These are phyloP conservation scores for Galaxea fascicularis DNA, from an alignment of 92 coral and sea anemone genomes.

Conservation along the genomic window DNA sequence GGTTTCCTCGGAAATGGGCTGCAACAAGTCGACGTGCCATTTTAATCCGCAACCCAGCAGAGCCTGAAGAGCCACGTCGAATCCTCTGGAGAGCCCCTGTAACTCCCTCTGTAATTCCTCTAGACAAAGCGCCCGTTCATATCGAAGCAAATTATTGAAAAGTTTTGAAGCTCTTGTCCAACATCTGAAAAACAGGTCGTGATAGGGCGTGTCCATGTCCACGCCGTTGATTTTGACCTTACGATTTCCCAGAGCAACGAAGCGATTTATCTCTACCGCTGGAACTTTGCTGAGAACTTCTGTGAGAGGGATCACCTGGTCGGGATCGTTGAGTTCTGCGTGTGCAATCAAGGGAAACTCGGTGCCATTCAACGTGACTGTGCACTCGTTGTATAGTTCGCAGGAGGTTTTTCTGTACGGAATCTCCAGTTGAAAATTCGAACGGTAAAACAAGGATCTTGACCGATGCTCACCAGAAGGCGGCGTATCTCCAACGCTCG, in stretches of 20 bases:
- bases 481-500: background rate
- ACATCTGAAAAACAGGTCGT: conserved; percentile 4
- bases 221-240: background rate
- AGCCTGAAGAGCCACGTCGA: background rate
- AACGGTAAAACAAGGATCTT: background rate
- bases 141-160: background rate
- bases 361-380: background rate
- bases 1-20: no score
- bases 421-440: background rate
- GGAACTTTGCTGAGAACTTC: background rate
- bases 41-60: background rate
- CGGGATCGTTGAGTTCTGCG: conserved; percentile 16
- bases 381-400: background rate
- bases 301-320: background rate
- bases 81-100: background rate
- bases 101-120: background rate
- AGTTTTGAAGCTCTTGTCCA: background rate
- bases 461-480: conserved; percentile 5
- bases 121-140: background rate
- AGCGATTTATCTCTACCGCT: background rate
- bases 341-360: background rate
- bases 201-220: background rate
- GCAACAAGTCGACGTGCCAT: background rate
- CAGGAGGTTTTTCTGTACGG: background rate
- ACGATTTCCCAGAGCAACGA: background rate